These are phyloP conservation scores for Trilocha varians DNA, from an alignment of 2,888 invertebrate species.

Conservation along the genomic window DNA sequence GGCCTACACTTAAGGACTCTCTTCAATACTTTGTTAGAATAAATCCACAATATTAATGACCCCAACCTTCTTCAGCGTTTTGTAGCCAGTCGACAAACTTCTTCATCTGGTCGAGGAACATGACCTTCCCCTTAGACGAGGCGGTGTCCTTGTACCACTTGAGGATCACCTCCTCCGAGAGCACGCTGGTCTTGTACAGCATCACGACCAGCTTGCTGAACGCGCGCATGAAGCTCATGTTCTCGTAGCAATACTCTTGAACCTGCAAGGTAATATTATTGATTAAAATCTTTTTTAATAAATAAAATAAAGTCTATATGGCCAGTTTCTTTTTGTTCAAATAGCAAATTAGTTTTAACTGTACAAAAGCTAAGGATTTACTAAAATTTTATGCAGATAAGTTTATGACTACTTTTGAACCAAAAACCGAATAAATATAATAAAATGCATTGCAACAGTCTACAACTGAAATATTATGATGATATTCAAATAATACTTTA, in stretches of 20 bases:
- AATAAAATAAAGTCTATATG: too few relatives aligned
- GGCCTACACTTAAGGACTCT: too few relatives aligned
- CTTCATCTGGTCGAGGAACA: conserved; percentile 98
- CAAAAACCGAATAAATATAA: too few relatives aligned
- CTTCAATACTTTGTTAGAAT: too few relatives aligned
- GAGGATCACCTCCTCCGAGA: conserved; percentile 95
- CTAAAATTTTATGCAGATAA: too few relatives aligned
- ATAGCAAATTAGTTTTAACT: too few relatives aligned
- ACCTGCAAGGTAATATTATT: conserved; percentile 57
- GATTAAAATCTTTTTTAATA: too few relatives aligned
- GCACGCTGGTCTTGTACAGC: conserved; percentile 96
- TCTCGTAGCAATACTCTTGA: conserved; percentile 98
- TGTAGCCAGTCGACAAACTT: conserved; percentile 98
- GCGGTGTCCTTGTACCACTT: conserved; percentile 97
- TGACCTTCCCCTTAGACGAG: conserved; percentile 94
- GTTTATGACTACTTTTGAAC: too few relatives aligned
- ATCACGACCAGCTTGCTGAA: conserved; percentile 97
- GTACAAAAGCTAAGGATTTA: too few relatives aligned
- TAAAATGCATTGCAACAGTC: too few relatives aligned
- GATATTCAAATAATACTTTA: not conserved
- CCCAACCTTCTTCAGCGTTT: conserved; percentile 95
- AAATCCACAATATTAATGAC: conserved; percentile 1
- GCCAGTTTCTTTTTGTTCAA: too few relatives aligned
- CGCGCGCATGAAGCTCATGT: conserved; percentile 99
- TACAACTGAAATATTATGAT: too few relatives aligned